These are phyloP conservation scores for Mythimna impura DNA, from an alignment of 2,888 invertebrate species.

Conservation along the genomic window DNA sequence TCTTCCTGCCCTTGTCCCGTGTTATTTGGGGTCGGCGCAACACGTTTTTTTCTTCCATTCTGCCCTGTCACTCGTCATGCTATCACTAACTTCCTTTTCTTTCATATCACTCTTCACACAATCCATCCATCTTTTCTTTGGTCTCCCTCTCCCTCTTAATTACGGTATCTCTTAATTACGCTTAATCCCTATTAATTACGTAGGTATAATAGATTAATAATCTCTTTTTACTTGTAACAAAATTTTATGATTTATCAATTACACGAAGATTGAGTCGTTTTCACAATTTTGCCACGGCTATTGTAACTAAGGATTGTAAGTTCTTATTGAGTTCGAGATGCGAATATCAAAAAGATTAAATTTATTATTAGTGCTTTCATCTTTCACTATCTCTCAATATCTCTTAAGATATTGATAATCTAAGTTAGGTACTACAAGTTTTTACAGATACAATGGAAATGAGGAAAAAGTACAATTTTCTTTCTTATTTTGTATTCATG, in stretches of 20 bases:
- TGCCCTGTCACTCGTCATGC: too few species aligned
- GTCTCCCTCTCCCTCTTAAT: too few species aligned
- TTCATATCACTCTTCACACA: too few species aligned
- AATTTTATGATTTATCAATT: slow-evolving; percentile 24
- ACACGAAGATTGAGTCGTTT: slow-evolving; percentile 9
- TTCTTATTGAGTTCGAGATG: slow-evolving; percentile 18
- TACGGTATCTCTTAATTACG: too few species aligned
- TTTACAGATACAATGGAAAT: slow-evolving; percentile 5
- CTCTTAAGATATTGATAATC: slow-evolving; percentile 5
- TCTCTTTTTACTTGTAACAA: background rate
- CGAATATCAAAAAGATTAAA: slow-evolving; percentile 30
- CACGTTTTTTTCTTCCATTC: too few species aligned
- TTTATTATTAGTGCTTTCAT: slow-evolving; percentile 33
- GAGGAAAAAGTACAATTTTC: slow-evolving; percentile 17
- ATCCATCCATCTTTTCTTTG: too few species aligned
- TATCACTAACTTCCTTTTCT: too few species aligned
- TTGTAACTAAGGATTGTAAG: slow-evolving; percentile 18
- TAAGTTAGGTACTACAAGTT: background rate
- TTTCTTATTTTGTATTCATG: slow-evolving; percentile 7
- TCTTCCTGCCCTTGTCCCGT: too few species aligned
- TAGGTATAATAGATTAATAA: background rate
- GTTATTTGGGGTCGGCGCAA: too few species aligned
- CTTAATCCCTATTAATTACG: too few species aligned
- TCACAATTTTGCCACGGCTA: slow-evolving; percentile 16
- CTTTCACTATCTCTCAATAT: slow-evolving; percentile 7